Evolutionary conservation across 92 coral and sea anemone genomes (phyloP), one percentile per base, ranked within the genome.

Genomic region (Pocillopora grandis): DNA sequence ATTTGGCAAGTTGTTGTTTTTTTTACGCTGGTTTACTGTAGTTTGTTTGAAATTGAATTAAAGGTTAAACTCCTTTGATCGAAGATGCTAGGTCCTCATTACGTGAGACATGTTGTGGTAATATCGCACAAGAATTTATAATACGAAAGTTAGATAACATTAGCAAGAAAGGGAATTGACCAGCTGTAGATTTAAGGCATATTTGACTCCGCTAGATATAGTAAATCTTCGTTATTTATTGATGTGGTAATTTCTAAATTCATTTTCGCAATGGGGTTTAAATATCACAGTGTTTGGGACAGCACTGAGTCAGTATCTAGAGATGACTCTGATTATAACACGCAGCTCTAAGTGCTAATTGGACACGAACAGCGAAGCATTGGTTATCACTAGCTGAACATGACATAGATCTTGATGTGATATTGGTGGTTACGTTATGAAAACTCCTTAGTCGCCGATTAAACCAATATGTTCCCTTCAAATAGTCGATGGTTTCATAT

Each of bases 231-330:
- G 23, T 36, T 35, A 70, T 70, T 37, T 16, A 14, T 36, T 70
- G 60, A 49, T 66, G 18, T 16, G 27, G 11, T 66, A 17, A 66
- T 66, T 79, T 66, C 56, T 23, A 13, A 56, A 55, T 66, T 10
- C 42, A 52, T 66, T 55, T 79, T 66, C 52, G 64, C 75, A 79
- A 55, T 4, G 73, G 49, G 75, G 62, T 79, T 66, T 12, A 23
- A 56, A 27, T 21, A 75, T 56, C 79, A 31, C n/a, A 20, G 19
- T 57, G 33, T 21, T 20, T 23, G 23, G 23, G 16, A 42, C 6
- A 12, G 14, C 2, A 14, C 52, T n/a, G 16, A 14, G 73, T 64
- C 16, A 68, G 52, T 42, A 42, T 42, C 7, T 42, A 66, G 36
- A 11, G 36, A 31, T 9, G 4, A 23, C 72, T 67, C 68, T 49